phyloP scores from a whole-genome alignment of 2,797 vertebrate species.

The Potorous gilbertii region DNA sequence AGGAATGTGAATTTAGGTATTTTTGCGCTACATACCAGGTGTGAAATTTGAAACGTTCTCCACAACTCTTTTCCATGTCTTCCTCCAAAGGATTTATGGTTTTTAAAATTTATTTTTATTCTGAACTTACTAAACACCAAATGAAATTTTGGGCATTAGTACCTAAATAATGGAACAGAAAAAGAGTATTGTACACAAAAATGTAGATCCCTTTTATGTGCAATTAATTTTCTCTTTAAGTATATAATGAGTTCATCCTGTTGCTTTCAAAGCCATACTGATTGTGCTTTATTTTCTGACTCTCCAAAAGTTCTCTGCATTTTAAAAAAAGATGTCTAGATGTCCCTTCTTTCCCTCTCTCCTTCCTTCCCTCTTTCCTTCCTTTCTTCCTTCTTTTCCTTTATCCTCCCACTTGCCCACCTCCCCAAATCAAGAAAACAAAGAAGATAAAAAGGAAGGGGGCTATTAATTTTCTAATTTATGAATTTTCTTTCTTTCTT shows the following conservation, averaged over 20 bases:
- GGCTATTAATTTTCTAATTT: neutral
- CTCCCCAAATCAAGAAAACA: neutral
- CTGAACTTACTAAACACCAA: neutral
- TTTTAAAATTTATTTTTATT: neutral
- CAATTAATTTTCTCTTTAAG: neutral
- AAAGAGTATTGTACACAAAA: neutral
- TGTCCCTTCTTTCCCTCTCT: too few species aligned
- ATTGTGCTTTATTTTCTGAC: neutral
- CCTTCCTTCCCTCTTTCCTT: neutral
- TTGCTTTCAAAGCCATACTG: neutral
- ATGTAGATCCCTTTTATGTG: neutral
- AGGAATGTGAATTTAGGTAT: constrained; percentile 34
- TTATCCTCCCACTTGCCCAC: neutral
- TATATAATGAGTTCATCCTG: neutral
- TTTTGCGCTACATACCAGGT: neutral
- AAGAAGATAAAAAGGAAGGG: neutral
- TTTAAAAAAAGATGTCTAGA: neutral
- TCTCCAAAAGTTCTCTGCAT: neutral
- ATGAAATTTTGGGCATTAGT: neutral
- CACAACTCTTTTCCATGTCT: neutral
- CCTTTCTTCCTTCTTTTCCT: neutral
- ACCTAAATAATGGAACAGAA: neutral
- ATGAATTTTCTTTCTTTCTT: neutral
- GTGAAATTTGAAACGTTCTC: neutral
- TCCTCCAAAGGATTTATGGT: neutral